Base-by-base conservation (phyloP, 2,797 vertebrate genomes). In the Arrhamphus sclerolepis region DNA sequence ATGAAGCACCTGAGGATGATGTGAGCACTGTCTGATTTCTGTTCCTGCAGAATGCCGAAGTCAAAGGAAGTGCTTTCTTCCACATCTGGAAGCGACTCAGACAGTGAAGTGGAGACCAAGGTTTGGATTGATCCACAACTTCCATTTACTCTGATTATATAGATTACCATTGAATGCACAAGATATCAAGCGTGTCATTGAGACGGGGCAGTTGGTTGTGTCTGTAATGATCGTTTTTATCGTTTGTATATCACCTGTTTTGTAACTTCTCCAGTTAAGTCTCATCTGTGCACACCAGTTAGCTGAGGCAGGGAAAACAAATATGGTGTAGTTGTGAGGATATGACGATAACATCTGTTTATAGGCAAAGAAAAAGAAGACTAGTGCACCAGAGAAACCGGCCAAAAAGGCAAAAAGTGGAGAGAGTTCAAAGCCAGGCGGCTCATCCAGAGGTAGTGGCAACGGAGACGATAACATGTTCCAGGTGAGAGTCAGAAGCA, bases 1-100 rank as follows among this genome's bases (percentile, higher is more conserved):
- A n/a, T n/a, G n/a, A n/a, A 28, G 7, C 26, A 28, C 7, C 3
- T 28, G 26, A 28, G 26, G 26, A 28, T 47, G 11, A 24, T 9
- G 2, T 22, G 44, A 22, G 6, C 26, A 13, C 17, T 44, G 42
- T 16, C 17, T 11, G 56, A n/a, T 68, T 26, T 6, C 24, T 6
- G 24, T n/a, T 24, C 46, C 56, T 57, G 19, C 88, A 98, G 94
- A 91, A 98, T 99, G 97, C 97, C 97, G 21, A 98, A 98, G 76
- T 97, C 97, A 89, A 98, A 96, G 94, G 97, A 98, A 93, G 91
- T 97, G 66, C 89, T 99, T 79, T 96, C 97, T 49, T 96, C 96
- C 84, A 95, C 95, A 46, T 98, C 96, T 80, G 95, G 92, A 66
- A 98, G 96, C 48, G 96, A 97, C 81, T 98, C 97, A 2, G 96